A percentile compares a stretch with the other conserved stretches of the same genome.
These are phyloP conservation scores for Neodiprion fabricii DNA, from an alignment of 1,140 invertebrate genomes.

Conservation along the genomic window DNA sequence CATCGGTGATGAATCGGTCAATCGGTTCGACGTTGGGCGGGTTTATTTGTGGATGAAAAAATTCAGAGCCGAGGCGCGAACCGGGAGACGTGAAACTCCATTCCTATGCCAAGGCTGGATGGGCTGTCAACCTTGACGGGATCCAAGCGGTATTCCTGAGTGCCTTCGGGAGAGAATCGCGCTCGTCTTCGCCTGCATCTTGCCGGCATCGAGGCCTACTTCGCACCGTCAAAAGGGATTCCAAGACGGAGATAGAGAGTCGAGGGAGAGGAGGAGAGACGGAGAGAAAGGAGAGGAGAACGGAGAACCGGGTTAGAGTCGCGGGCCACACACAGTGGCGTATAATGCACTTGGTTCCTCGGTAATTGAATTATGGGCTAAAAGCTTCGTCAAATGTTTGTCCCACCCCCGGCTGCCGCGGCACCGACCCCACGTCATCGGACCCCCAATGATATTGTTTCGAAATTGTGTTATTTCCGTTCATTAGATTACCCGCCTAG, in stretches of 20 bases:
- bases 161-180: conserved; percentile 4
- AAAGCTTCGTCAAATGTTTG: conserved; percentile 54
- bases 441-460: conserved; percentile 47
- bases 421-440: not conserved
- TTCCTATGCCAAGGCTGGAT: too few relatives aligned
- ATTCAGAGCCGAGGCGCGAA: conserved; percentile 27
- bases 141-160: conserved; percentile 33
- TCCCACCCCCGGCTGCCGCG: conserved; percentile 14
- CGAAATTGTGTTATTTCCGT: conserved; percentile 48
- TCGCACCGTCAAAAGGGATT: not conserved
- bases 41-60: conserved; percentile 9
- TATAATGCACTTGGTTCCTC: conserved; percentile 50
- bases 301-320: not conserved
- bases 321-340: conserved; percentile 42
- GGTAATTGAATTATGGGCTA: conserved; percentile 50
- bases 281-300: not conserved
- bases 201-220: not conserved
- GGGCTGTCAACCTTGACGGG: conserved; percentile 38
- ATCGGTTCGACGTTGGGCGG: not conserved
- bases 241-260: not conserved
- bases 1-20: conserved; percentile 14
- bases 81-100: not conserved
- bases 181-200: not conserved
- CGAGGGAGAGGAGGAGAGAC: not conserved
- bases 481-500: conserved; percentile 35